Conservation (phyloP, 2,113 vertebrate species). For the Oxyura jamaicensis region DNA sequence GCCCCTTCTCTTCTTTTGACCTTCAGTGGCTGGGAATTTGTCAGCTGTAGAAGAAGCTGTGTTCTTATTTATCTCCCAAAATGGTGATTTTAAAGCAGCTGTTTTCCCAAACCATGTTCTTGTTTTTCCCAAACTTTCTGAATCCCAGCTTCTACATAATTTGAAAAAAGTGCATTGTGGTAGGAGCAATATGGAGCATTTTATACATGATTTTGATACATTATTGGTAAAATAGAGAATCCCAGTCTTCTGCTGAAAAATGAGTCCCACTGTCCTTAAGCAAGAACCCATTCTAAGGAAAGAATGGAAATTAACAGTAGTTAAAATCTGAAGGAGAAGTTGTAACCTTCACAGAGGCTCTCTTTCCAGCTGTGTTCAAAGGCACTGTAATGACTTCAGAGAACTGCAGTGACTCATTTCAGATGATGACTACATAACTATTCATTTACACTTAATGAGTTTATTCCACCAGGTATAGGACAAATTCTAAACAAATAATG, state of each 20-base stretch:
- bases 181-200: not conserved
- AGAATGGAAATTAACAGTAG: conserved; percentile 35
- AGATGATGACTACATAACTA: conserved; percentile 79
- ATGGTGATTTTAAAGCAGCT: not conserved
- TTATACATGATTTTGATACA: not conserved
- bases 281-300: conserved; percentile 3
- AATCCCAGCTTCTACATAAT: not conserved
- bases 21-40: not conserved
- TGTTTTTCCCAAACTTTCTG: not conserved
- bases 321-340: conserved; percentile 52
- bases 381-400: conserved; percentile 74
- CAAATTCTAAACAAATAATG: conserved; percentile 76
- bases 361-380: conserved; percentile 73
- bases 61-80: not conserved
- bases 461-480: conserved; percentile 79
- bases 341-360: conserved; percentile 70
- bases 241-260: not conserved
- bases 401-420: conserved; percentile 71
- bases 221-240: not conserved
- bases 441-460: conserved; percentile 80
- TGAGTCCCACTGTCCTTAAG: not conserved
- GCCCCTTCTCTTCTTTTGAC: not conserved
- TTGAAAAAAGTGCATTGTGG: not conserved
- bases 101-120: not conserved
- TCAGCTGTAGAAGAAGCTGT: not conserved